These are phyloP conservation scores for Zoanthus sansibaricus DNA, from an alignment of 92 coral and sea anemone species.

Conservation along the genomic window DNA sequence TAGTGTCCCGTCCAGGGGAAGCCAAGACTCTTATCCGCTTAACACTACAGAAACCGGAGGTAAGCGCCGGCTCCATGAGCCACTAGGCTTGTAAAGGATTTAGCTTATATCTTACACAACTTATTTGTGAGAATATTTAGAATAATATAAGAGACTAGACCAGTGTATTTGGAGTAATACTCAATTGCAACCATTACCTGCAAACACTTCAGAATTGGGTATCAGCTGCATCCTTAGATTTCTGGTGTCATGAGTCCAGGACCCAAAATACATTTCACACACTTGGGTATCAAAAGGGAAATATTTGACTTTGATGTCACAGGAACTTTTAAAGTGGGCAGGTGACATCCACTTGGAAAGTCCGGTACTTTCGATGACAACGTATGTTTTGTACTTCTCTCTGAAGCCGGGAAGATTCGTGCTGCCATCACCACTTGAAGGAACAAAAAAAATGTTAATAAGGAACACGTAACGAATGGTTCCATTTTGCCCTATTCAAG, in stretches of 20 bases:
- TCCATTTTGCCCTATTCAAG: no score
- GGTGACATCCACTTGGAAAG: slow-evolving; percentile 86
- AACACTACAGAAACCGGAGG: no score
- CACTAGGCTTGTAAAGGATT: no score
- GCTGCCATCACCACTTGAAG: slow-evolving; percentile 69
- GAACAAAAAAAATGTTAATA: neutral
- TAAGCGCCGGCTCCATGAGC: no score
- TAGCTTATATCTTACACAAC: no score
- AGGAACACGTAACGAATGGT: neutral
- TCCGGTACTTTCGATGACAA: slow-evolving; percentile 73
- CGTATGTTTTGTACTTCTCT: slow-evolving; percentile 81
- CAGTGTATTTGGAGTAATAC: no score
- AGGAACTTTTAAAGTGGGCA: slow-evolving; percentile 86
- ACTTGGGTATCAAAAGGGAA: slow-evolving; percentile 81
- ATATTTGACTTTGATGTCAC: slow-evolving; percentile 64
- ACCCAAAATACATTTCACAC: slow-evolving; percentile 82
- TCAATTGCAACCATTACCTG: neutral
- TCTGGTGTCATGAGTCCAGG: slow-evolving; percentile 79
- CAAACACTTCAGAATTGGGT: neutral
- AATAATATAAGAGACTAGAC: no score
- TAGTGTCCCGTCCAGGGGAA: no score
- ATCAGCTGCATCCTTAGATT: slow-evolving; percentile 29
- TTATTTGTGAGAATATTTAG: no score
- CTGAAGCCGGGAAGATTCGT: slow-evolving; percentile 75
- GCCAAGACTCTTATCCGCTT: no score